Evolutionary conservation across 2,888 invertebrate species (phyloP).

Genomic region (Drosophila paranaensis): DNA sequence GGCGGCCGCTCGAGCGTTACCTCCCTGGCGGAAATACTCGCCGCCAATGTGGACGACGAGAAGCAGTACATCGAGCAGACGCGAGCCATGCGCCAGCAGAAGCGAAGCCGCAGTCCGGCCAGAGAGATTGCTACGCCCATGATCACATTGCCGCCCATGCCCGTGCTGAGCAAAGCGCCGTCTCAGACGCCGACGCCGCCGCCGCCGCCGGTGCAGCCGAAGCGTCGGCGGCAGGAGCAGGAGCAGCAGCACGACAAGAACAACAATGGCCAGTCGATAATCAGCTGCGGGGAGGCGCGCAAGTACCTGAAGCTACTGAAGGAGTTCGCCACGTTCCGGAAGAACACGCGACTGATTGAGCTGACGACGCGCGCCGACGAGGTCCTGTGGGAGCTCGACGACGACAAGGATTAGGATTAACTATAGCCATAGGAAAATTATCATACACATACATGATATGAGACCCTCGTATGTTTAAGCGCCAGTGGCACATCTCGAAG

Average conservation of each 20-base stretch:
- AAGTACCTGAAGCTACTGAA: conserved; percentile 82
- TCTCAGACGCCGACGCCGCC: conserved; percentile 1
- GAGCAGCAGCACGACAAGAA: conserved; percentile 54
- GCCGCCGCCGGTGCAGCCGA: neutral
- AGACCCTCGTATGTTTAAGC: neutral
- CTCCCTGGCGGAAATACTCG: conserved; percentile 64
- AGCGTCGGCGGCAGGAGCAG: conserved; percentile 40
- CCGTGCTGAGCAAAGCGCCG: conserved; percentile 56
- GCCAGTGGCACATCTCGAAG: conserved; percentile 61
- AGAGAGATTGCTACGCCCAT: conserved; percentile 7
- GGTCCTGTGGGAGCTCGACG: conserved; percentile 78
- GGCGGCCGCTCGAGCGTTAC: conserved; percentile 69
- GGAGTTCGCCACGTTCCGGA: conserved; percentile 81
- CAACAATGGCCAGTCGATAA: conserved; percentile 36
- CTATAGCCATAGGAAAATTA: conserved; percentile 29
- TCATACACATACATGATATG: neutral
- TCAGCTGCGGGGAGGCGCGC: conserved; percentile 78
- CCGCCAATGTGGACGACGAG: conserved; percentile 67
- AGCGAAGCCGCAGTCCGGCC: conserved; percentile 27
- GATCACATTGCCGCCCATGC: conserved; percentile 44
- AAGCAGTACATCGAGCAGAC: conserved; percentile 69
- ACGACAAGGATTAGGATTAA: conserved; percentile 39
- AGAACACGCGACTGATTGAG: conserved; percentile 82
- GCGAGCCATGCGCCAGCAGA: conserved; percentile 53
- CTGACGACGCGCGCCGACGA: conserved; percentile 82